phyloP scores from a whole-genome alignment of 2,113 vertebrate genomes.

The Phodopus roborovskii region DNA sequence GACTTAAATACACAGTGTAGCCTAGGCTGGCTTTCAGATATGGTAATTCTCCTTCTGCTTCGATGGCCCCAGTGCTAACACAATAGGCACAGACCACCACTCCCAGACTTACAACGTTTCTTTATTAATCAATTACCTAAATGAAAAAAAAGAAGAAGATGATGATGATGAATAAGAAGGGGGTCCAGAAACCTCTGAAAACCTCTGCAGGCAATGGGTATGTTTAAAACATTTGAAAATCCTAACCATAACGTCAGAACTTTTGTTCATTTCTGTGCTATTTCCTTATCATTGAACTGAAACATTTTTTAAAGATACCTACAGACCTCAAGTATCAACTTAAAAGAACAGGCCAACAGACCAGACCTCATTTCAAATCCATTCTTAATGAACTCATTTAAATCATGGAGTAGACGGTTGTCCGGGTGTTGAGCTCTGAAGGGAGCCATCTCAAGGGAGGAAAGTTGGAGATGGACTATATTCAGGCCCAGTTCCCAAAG shows the following conservation, averaged over 20 bases:
- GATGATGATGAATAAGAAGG: too few species aligned
- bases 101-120: not conserved
- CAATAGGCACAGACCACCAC: not conserved
- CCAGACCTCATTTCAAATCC: not conserved
- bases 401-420: not conserved
- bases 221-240: conserved; percentile 17
- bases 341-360: not conserved
- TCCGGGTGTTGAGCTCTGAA: conserved; percentile 14
- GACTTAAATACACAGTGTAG: not conserved
- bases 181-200: not conserved
- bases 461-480: not conserved
- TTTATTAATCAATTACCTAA: not conserved
- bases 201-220: not conserved
- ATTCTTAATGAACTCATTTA: conserved; percentile 32
- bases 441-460: not conserved
- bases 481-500: not conserved
- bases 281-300: conserved; percentile 26
- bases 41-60: not conserved
- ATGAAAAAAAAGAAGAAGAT: not conserved
- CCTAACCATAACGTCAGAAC: not conserved
- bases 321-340: conserved; percentile 22
- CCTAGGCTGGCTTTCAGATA: not conserved
- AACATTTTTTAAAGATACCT: not conserved
- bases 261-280: not conserved
- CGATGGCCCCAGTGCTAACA: not conserved